These are phyloP conservation scores for Orthosia cruda DNA, from an alignment of 2,888 invertebrate genomes.

Conservation along the genomic window DNA sequence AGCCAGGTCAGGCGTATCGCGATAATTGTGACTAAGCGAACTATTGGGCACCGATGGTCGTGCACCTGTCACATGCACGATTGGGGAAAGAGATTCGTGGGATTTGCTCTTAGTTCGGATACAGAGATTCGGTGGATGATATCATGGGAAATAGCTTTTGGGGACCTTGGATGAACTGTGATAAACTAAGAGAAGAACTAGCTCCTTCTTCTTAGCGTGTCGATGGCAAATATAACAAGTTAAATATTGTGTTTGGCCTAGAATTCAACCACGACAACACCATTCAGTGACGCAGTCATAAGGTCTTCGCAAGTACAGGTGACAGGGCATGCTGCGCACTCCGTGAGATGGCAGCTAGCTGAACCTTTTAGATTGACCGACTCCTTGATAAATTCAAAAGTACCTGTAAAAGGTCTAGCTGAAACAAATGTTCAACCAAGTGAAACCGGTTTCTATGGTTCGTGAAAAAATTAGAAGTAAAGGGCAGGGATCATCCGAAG, in stretches of 20 bases:
- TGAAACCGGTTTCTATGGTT: too few species aligned
- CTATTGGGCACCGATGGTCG: conserved; percentile 47
- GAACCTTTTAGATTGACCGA: neutral
- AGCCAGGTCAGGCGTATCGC: conserved; percentile 49
- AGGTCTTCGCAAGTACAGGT: too few species aligned
- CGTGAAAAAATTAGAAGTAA: too few species aligned
- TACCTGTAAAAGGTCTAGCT: neutral
- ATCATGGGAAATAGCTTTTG: neutral
- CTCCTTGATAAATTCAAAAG: neutral
- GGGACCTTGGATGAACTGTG: neutral
- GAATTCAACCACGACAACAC: too few species aligned
- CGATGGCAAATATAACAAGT: too few species aligned
- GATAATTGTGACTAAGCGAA: conserved; percentile 61
- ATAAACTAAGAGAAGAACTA: neutral
- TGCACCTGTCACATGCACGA: conserved; percentile 66
- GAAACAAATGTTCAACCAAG: too few species aligned
- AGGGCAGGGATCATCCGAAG: neutral
- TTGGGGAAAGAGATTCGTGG: conserved; percentile 41
- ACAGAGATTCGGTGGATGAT: conserved; percentile 5
- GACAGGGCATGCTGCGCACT: too few species aligned
- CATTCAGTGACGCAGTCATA: too few species aligned
- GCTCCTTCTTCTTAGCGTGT: too few species aligned
- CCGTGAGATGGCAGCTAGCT: too few species aligned
- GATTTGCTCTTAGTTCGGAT: conserved; percentile 10
- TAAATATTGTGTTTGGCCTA: too few species aligned